A percentile compares a stretch with the other conserved stretches of the same genome.
Conservation (phyloP, 2,888 invertebrate genomes). For the Chymomyza amoena region DNA sequence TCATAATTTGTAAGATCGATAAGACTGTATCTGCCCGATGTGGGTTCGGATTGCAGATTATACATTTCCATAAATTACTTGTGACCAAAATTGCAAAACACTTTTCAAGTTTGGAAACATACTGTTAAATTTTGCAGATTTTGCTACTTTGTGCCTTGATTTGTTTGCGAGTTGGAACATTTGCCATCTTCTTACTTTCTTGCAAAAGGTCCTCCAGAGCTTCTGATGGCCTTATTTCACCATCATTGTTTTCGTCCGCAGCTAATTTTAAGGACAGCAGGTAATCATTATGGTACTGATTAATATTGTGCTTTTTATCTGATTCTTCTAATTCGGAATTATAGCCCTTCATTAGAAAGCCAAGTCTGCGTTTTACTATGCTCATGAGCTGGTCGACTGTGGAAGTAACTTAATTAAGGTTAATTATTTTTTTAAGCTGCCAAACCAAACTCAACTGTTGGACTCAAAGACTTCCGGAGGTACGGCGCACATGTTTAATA, state of each 20-base stretch:
- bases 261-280: slow-evolving; percentile 41
- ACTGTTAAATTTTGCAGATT: slow-evolving; percentile 74
- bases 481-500: neutral
- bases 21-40: too few species aligned
- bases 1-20: too few species aligned
- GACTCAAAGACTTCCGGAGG: neutral
- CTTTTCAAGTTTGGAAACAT: too few species aligned
- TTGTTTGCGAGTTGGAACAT: slow-evolving; percentile 73
- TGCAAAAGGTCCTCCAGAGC: slow-evolving; percentile 52
- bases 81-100: too few species aligned
- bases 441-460: neutral
- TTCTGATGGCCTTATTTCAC: slow-evolving; percentile 13
- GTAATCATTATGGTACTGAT: slow-evolving; percentile 67
- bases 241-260: slow-evolving; percentile 17
- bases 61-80: too few species aligned
- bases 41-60: too few species aligned
- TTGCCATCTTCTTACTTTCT: slow-evolving; percentile 58
- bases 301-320: slow-evolving; percentile 39
- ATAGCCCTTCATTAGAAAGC: slow-evolving; percentile 63
- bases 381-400: slow-evolving; percentile 68
- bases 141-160: slow-evolving; percentile 76
- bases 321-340: slow-evolving; percentile 41
- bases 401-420: neutral
- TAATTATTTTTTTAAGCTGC: too few species aligned
- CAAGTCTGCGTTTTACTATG: slow-evolving; percentile 64